Evolutionary conservation across 2,113 vertebrate genomes (phyloP), one percentile per base, ranked within the genome.

Genomic region (Ictalurus punctatus): DNA sequence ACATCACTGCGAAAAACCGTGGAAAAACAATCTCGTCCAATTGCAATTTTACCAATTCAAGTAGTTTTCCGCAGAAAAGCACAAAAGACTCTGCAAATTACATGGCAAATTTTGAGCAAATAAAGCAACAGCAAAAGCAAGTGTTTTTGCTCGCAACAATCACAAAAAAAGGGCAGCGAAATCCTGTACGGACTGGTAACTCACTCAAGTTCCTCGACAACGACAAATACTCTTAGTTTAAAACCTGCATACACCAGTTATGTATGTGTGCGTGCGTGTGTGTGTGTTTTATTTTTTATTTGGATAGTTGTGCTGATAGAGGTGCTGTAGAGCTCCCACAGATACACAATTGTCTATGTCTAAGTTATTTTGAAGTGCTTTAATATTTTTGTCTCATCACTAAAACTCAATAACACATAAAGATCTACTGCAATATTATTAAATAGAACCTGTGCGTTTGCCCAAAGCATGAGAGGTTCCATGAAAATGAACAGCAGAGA

Each of bases 401-500:
- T 67, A 9, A 30, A 71, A 34, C 27, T 71, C 1, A 34, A 34
- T n/a, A 2, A 1, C 27, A 14, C 4, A n/a, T 67, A 69, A 30
- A 69, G 65, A 30, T 4, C 30, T 67, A 37, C 6, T 37, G 4
- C 37, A 73, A 73, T 71, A 37, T 37, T 37, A 37, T 73, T 37
- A 17, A 73, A 19, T 73, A 9, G 27, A 30, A 69, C 27, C 13
- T 84, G 81, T 84, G 71, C 67, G 40, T 69, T 10, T 44, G 74
- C 40, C 12, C 71, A 59, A 27, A 44, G n/a, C 34, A 10, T 69
- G 74, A 85, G 83, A 25, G 52, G 79, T 89, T 86, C 84, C 92
- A 95, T 95, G 94, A 94, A 94, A 92, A 95, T 96, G 95, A 96
- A 95, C 93, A 95, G 95, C 95, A 95, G 93, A 92, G 91, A 92